Percentiles rank a stretch among this genome's conserved stretches.
Evolutionary conservation across 2,113 vertebrate genomes (phyloP).

Genomic region (Eonycteris spelaea): DNA sequence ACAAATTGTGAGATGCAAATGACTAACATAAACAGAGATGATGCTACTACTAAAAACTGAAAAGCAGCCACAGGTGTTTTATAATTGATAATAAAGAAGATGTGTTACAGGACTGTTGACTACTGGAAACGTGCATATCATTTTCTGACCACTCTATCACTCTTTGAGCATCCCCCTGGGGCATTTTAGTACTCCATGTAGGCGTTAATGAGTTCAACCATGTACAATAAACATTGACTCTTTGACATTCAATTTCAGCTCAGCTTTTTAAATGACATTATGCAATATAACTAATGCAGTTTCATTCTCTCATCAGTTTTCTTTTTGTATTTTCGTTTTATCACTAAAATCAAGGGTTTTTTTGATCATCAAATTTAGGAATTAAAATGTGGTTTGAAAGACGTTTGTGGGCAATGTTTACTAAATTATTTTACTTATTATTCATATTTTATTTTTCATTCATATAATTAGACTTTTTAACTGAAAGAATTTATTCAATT

Average conservation of each 20-base stretch:
- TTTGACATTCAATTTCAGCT: conserved; percentile 57
- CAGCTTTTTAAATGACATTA: conserved; percentile 38
- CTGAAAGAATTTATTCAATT: not conserved
- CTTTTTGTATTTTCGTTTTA: conserved; percentile 20
- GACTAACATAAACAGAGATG: not conserved
- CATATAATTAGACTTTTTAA: not conserved
- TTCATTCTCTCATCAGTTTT: not conserved
- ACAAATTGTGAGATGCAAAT: not conserved
- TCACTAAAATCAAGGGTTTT: not conserved
- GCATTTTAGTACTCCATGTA: not conserved
- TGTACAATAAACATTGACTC: conserved; percentile 44
- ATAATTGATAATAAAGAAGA: not conserved
- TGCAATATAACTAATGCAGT: not conserved
- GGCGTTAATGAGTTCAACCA: conserved; percentile 14
- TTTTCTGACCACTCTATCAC: not conserved
- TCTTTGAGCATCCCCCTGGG: not conserved
- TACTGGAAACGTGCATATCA: conserved; percentile 1
- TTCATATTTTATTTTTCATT: not conserved
- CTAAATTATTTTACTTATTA: conserved; percentile 16
- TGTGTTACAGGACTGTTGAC: not conserved
- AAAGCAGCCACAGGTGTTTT: not conserved
- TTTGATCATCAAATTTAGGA: not conserved
- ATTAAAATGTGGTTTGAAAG: conserved; percentile 3
- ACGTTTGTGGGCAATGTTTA: not conserved
- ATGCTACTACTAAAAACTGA: not conserved